phyloP scores from a whole-genome alignment of 2,113 vertebrate genomes.

The Hiodon tergisus region DNA sequence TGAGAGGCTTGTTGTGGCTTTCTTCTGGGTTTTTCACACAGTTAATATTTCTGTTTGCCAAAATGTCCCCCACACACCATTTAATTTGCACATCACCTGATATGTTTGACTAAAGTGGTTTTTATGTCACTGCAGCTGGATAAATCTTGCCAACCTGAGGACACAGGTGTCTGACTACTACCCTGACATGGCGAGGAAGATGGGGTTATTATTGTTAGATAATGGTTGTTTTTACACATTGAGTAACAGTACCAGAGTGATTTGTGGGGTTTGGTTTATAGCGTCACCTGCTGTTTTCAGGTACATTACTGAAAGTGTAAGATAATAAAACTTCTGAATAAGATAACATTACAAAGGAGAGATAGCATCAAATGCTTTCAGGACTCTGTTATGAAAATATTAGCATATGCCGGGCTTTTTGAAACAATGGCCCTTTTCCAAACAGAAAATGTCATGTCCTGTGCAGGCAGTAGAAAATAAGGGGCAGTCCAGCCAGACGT shows the following conservation, averaged over 20 bases:
- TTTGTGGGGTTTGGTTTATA: not conserved
- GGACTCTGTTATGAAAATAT: not conserved
- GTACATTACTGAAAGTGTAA: not conserved
- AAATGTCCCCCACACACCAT: not conserved
- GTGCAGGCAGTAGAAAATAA: no score
- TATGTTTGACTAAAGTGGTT: not conserved
- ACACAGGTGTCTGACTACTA: constrained; percentile 21
- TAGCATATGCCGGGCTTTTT: not conserved
- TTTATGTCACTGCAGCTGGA: constrained; percentile 19
- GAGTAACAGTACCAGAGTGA: constrained; percentile 16
- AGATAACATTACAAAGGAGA: not conserved
- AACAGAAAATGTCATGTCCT: not conserved
- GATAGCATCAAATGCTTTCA: not conserved
- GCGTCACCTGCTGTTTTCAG: constrained; percentile 10
- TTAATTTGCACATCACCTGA: constrained; percentile 18
- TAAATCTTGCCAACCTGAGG: constrained; percentile 25
- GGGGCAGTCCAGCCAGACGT: no score
- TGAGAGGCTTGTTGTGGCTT: no score
- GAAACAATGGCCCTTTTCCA: not conserved
- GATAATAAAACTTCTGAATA: not conserved
- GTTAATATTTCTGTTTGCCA: not conserved
- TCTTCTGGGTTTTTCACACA: no score
- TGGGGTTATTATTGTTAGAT: constrained; percentile 17
- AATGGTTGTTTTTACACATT: constrained; percentile 48
- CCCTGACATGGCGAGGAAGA: not conserved